Evolutionary conservation across 2,888 invertebrate genomes (phyloP), one percentile per base, ranked within the genome.

Genomic region (Acleris emargana): DNA sequence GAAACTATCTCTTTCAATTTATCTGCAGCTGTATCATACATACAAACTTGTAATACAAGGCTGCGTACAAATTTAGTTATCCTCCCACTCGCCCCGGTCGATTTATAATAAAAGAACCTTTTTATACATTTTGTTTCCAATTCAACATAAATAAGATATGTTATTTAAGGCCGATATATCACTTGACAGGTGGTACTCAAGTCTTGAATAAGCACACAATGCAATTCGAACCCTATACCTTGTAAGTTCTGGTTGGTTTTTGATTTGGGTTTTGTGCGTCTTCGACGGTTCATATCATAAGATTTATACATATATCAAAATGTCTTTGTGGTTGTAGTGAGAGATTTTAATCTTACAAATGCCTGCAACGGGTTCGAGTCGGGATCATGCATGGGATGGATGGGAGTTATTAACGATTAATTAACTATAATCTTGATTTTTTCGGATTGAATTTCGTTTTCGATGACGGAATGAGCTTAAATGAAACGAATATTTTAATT

Each of bases 61-160:
- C 70, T 76, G 81, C 73, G 83, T 89, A 91, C 90, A 90, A 90
- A 91, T 91, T 91, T 87, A 89, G 88, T 89, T 86, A 87, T 90
- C 88, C 90, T 79, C 91, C 90, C 89, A 89, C 90, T 84, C 80
- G 72, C 72, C 74, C 54, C 73, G 72, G 77, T 78, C 86, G 84
- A 89, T 91, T 89, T 89, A 89, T 90, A 89, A 89, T 88, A 88
- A 87, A 88, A 88, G 88, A 84, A 81, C 76, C 79, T 87, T 92
- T 91, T 92, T 90, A 84, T 90, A 85, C 88, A 85, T 90, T 93
- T 91, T 90, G 87, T 91, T 91, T 89, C 86, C 84, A 88, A 92
- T 91, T 89, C 91, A 89, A 91, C 92, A 92, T 93, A 92, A 93
- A 93, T 93, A 93, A 93, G 93, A 93, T 91, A 92, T 92, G 92